Evolutionary conservation across 2,888 invertebrate species (phyloP), one percentile per base, ranked within the genome.

Genomic region (Phania funesta): DNA sequence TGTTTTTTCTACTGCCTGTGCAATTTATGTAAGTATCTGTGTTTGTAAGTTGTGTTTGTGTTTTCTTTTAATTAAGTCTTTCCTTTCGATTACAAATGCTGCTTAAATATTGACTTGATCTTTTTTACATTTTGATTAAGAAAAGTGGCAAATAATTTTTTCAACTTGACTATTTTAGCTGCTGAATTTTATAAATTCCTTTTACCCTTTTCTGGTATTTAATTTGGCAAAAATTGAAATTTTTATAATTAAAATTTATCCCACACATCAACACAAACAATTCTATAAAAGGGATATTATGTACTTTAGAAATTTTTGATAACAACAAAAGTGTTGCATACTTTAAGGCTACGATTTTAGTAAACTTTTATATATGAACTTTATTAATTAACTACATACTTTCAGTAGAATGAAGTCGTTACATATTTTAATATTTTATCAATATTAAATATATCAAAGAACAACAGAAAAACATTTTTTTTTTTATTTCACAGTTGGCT

Each of bases 1-100:
- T 44, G 7, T 5, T 18, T n/a, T 4, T 18, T 4, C 16, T 6
- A 3, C 16, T 41, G 11, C 16, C 26, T 26, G 7, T 29, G 29
- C 1, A 20, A 18, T 32, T 62, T 73, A 32, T 44, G 1, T 9
- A 5, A 0, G 0, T 24, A 16, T 48, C 16, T 18, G 16, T 7
- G n/a, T 29, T 44, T 35, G 9, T 54, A 18, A 35, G 38, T 0
- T 52, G 32, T n/a, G 13, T 7, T 18, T 16, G 52, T 52, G 46
- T 71, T 68, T 80, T 75, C 60, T 32, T 81, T 75, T 65, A 65
- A 71, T 80, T 80, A 71, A 76, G 75, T 71, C 71, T 60, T 76
- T 64, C 44, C 35, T 52, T 65, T 75, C n/a, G 32, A 60, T 65
- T 80, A 22, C 29, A 41, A 71, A 48, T 71, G 48, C 58, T 46